Evolutionary conservation across 2,113 vertebrate genomes (phyloP), one percentile per base, ranked within the genome.

Genomic region (Pipa parva): DNA sequence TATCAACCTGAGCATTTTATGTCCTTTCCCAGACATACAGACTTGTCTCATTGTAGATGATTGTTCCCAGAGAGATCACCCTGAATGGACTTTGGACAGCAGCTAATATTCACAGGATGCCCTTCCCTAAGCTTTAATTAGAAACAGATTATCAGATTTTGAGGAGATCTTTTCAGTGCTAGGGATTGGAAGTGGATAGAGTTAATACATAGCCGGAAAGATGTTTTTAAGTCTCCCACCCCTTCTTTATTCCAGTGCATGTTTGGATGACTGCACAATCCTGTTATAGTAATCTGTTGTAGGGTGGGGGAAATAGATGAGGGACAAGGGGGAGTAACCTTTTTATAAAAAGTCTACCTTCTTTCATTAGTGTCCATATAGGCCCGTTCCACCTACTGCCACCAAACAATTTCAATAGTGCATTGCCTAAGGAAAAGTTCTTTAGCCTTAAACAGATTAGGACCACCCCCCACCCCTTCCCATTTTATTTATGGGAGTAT

Each of bases 261-360:
- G 75, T 77, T 73, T 73, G 80, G 81, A 80, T 83, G 77, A 78
- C 74, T 76, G 63, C 74, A 75, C 72, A 81, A 80, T 81, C 81
- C 75, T 74, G 78, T 83, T 83, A 81, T 0, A 17, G 54, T 81
- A 79, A 83, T 81, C 80, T 80, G 74, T 62, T 1, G 11, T 59
- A 31, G 71, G 5, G 62, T 74, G 64, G 56, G 73, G 69, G 51
- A 27, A 59, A 58, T 67, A 37, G 48, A 70, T 12, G 65, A 60
- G 45, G 46, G 28, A 24, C 24, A 59, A 36, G 48, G 39, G 46
- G 46, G 48, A 42, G 36, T 33, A 60, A 20, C 55, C 52, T 60
- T 33, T 59, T 69, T 39, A 59, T 51, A 59, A 36, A 39, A 17
- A 42, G 58, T 61, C 29, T 20, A 29, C 59, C n/a, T 20, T 29